These are phyloP conservation scores for Sinocyclocheilus anophthalmus DNA, from an alignment of 2,113 vertebrate species.

Conservation along the genomic window DNA sequence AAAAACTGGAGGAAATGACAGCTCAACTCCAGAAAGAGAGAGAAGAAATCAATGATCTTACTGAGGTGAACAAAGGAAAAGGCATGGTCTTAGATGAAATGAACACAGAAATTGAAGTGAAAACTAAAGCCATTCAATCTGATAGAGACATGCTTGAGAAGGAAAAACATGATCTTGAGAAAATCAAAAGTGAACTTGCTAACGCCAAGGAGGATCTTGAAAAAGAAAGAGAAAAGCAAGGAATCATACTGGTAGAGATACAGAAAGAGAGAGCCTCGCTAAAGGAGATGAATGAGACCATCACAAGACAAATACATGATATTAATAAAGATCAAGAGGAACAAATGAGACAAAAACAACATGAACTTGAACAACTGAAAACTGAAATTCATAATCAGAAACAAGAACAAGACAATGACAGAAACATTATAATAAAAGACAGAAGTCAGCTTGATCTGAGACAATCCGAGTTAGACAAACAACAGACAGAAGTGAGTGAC, in stretches of 20 bases:
- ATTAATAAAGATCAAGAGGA: constrained; percentile 52
- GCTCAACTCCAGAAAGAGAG: not conserved
- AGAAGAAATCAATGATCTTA: not conserved
- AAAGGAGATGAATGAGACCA: not conserved
- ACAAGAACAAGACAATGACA: not conserved
- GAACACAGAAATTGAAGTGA: no score
- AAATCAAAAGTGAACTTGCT: constrained; percentile 36
- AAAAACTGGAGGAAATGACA: constrained; percentile 5
- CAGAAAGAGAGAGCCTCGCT: not conserved
- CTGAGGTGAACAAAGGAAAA: not conserved
- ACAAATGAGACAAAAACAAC: constrained; percentile 46
- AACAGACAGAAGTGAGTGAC: not conserved
- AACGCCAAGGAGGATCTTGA: not conserved
- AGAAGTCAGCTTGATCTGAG: constrained; percentile 6
- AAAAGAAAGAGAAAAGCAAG: constrained; percentile 12
- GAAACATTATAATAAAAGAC: not conserved
- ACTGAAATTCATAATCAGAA: constrained; percentile 7
- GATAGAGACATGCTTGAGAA: no score
- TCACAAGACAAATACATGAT: not conserved
- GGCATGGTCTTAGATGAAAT: not conserved
- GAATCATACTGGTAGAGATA: constrained; percentile 46
- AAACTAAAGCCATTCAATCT: no score
- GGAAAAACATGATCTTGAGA: no score
- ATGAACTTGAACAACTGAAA: not conserved
- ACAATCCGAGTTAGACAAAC: constrained; percentile 6